Conservation (phyloP, 2,888 invertebrate genomes). For the Chaetoderma sp. region DNA sequence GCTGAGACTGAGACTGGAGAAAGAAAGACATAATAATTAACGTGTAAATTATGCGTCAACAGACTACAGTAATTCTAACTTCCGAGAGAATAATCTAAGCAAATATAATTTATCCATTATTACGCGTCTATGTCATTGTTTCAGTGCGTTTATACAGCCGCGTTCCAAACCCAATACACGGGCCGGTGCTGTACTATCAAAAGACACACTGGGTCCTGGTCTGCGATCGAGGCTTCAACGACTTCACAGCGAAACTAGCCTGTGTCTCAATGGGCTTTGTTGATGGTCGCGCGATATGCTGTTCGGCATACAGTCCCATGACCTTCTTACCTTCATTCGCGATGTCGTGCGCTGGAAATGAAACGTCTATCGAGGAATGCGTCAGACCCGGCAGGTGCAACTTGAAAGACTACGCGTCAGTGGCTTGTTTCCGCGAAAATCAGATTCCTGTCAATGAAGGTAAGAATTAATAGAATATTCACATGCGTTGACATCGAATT, state of each 20-base stretch:
- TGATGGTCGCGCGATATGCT: conserved; percentile 54
- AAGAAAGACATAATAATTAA: too few relatives aligned
- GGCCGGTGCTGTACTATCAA: conserved; percentile 48
- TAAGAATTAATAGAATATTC: too few relatives aligned
- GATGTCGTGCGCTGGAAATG: conserved; percentile 72
- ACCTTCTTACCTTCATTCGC: too few relatives aligned
- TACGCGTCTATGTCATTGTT: too few relatives aligned
- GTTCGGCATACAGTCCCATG: conserved; percentile 49
- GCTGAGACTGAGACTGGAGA: too few relatives aligned
- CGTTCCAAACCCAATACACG: conserved; percentile 40
- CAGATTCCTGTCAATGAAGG: too few relatives aligned
- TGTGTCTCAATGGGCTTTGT: conserved; percentile 53
- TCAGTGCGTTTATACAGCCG: conserved; percentile 51
- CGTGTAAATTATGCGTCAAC: too few relatives aligned
- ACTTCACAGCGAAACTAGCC: conserved; percentile 48
- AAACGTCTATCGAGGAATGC: conserved; percentile 47
- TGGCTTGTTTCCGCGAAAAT: conserved; percentile 52
- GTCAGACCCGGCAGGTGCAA: conserved; percentile 37
- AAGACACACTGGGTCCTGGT: conserved; percentile 47
- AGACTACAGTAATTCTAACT: too few relatives aligned
- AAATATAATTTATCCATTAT: too few relatives aligned
- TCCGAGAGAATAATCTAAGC: too few relatives aligned
- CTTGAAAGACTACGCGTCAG: conserved; percentile 51
- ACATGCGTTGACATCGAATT: too few relatives aligned
- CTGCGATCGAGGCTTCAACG: conserved; percentile 56